A percentile compares a stretch with the other conserved stretches of the same genome.
Evolutionary conservation across 2,797 vertebrate species (phyloP).

Genomic region (Onychomys torridus): DNA sequence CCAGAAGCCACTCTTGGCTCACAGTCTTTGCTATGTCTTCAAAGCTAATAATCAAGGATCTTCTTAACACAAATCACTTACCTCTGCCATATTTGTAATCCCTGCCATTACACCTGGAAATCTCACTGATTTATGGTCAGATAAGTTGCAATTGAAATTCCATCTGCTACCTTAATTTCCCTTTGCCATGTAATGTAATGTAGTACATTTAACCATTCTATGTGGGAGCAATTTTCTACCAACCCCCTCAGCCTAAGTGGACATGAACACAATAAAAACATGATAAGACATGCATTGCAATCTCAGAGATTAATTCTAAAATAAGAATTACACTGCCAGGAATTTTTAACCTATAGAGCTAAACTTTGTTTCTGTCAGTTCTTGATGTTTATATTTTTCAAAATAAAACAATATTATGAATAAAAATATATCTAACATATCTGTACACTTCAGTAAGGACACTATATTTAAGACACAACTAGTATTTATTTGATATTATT

Average conservation of each 20-base stretch:
- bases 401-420: constrained; percentile 11
- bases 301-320: neutral
- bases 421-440: neutral
- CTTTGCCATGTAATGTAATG: neutral
- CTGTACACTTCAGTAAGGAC: neutral
- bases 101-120: neutral
- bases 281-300: neutral
- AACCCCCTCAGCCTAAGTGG: neutral
- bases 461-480: constrained; percentile 18
- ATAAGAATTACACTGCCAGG: neutral
- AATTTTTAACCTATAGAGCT: neutral
- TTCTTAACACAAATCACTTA: neutral
- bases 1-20: neutral
- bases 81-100: neutral
- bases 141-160: neutral
- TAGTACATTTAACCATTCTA: neutral
- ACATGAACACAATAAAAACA: neutral
- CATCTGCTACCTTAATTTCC: neutral
- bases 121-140: neutral
- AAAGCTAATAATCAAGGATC: neutral
- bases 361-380: neutral
- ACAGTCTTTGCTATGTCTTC: neutral
- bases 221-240: neutral
- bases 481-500: neutral
- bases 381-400: neutral